These are phyloP conservation scores for Cheilosia pagana DNA, from an alignment of 2,888 invertebrate species.

Conservation along the genomic window DNA sequence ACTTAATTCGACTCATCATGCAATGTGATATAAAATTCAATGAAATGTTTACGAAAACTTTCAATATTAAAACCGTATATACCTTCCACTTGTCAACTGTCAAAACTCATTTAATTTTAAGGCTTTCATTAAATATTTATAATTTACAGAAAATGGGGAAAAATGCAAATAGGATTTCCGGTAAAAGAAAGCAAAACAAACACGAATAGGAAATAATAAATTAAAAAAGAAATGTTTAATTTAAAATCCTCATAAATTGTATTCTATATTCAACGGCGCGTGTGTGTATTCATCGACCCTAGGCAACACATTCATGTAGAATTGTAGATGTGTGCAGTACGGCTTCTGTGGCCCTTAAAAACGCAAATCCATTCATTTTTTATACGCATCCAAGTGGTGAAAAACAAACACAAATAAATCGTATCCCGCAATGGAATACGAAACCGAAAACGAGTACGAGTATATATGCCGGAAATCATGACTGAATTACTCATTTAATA, in stretches of 20 bases:
- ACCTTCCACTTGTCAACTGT: not conserved
- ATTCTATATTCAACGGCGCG: constrained; percentile 47
- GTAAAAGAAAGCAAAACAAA: constrained; percentile 23
- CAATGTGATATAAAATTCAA: no score
- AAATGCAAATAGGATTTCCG: constrained; percentile 56
- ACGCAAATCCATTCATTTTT: constrained; percentile 52
- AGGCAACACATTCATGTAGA: constrained; percentile 3
- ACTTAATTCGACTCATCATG: no score
- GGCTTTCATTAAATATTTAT: constrained; percentile 48
- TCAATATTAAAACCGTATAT: not conserved
- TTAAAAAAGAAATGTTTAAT: constrained; percentile 56
- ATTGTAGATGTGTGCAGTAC: not conserved
- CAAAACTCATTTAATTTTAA: not conserved
- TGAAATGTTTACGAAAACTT: not conserved
- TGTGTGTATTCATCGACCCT: constrained; percentile 60
- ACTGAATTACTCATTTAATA: constrained; percentile 73
- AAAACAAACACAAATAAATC: constrained; percentile 35
- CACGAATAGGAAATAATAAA: constrained; percentile 59
- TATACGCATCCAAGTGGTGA: constrained; percentile 51
- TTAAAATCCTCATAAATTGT: constrained; percentile 69
- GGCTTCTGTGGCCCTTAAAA: constrained; percentile 37
- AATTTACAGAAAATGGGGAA: constrained; percentile 4
- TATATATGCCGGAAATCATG: constrained; percentile 63
- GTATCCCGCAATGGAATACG: constrained; percentile 28
- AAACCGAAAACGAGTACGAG: constrained; percentile 3